These are phyloP conservation scores for Dryadula phaetusa DNA, from an alignment of 2,888 invertebrate species.

Conservation along the genomic window DNA sequence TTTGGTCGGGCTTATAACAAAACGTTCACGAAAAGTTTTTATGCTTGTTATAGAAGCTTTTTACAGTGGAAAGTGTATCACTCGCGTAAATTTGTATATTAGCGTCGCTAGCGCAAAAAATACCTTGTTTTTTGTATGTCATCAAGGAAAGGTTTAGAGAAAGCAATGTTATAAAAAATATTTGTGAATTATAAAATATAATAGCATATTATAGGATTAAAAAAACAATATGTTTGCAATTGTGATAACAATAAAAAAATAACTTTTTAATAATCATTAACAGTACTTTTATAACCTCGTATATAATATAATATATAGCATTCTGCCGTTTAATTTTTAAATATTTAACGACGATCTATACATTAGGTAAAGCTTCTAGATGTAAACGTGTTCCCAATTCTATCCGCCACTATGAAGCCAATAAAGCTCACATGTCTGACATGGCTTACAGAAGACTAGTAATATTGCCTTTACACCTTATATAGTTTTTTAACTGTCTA, in stretches of 20 bases:
- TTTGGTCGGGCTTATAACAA: slow-evolving; percentile 30
- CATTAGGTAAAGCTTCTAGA: not conserved
- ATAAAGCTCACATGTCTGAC: slow-evolving; percentile 1
- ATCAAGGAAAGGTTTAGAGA: not conserved
- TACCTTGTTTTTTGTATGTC: not conserved
- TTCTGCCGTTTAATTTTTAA: not conserved
- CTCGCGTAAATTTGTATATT: slow-evolving; percentile 13
- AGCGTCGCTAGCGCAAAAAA: not conserved
- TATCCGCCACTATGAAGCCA: not conserved
- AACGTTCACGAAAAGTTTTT: slow-evolving; percentile 31
- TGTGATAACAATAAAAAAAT: too few species aligned
- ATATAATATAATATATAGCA: not conserved
- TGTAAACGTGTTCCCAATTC: not conserved
- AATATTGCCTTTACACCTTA: not conserved
- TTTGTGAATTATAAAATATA: not conserved
- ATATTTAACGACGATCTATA: not conserved
- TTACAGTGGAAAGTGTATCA: slow-evolving; percentile 15
- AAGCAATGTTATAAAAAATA: not conserved
- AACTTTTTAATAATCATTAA: too few species aligned
- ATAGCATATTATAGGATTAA: too few species aligned
- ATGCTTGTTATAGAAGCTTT: slow-evolving; percentile 23
- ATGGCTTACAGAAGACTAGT: not conserved
- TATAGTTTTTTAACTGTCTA: not conserved
- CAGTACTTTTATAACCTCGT: not conserved
- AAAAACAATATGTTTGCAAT: too few species aligned